Evolutionary conservation across 2,113 vertebrate species (phyloP), one percentile per base, ranked within the genome.

Genomic region (Cinclus mexicanus): DNA sequence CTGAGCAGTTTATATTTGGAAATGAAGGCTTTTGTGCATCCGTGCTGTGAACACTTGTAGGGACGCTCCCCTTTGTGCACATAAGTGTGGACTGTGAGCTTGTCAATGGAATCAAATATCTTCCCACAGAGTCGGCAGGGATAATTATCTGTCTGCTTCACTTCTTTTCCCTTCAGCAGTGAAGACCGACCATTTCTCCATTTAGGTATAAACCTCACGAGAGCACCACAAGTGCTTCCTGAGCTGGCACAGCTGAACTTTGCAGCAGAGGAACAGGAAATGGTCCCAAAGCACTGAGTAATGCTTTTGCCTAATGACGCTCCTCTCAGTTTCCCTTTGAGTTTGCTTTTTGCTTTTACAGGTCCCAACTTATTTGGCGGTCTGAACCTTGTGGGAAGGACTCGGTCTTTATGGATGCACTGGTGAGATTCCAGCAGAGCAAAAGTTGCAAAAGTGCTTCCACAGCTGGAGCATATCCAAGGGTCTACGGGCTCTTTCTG

Each of bases 1-100:
- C 98, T 98, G 97, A 98, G 98, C 83, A 98, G 68, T 83, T 98
- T 98, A 68, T 98, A 98, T 97, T 97, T 98, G 94, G 98, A 98
- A 96, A 98, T 96, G 93, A 98, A 98, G 86, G 98, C 97, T 96
- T 98, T 98, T 85, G 97, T 96, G 90, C 98, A 98, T 90, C 98
- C 98, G 65, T 97, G 93, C 88, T 98, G 96, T 4, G 96, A 87
- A 69, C 98, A 98, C 96, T 97, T 97, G 97, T 94, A 98, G 20
- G 98, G 98, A 24, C 97, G 97, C 75, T 98, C 98, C 87, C 96
- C 97, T 93, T 97, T 96, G 96, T 98, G 98, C 1, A 29, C 94
- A 2, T 97, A 98, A 41, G 71, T 90, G 93, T 98, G 98, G 88
- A 97, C 72, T 1, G 97, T 97, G 94, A 98, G 97, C 96, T 98